Conservation (phyloP, 2,113 vertebrate species). For the Eretmochelys imbricata region DNA sequence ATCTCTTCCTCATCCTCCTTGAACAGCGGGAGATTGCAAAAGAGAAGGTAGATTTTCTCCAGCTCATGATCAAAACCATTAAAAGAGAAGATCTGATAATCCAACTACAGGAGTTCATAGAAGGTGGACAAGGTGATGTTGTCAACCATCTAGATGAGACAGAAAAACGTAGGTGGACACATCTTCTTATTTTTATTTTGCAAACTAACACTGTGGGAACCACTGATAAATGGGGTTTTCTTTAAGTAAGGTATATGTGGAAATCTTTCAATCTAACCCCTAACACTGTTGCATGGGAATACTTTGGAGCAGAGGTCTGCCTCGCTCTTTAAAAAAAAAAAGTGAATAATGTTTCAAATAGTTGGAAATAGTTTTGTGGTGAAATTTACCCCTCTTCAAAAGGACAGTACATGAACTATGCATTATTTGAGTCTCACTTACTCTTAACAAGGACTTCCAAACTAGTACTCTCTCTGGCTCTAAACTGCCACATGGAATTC, state of each 20-base stretch:
- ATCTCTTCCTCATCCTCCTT: constrained; percentile 73
- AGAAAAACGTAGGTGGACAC: constrained; percentile 76
- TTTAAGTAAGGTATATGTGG: not conserved
- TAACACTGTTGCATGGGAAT: not conserved
- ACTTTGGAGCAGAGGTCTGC: not conserved
- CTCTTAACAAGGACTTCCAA: not conserved
- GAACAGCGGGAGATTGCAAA: constrained; percentile 62
- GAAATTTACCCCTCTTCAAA: not conserved
- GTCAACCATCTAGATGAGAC: not conserved
- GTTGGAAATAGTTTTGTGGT: not conserved
- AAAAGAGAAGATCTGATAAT: constrained; percentile 63
- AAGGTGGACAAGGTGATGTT: fast-evolving
- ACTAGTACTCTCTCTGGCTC: not conserved
- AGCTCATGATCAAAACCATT: fast-evolving
- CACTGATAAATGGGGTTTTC: not conserved
- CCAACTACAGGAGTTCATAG: constrained; percentile 25
- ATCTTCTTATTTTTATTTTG: not conserved
- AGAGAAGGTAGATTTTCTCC: not conserved
- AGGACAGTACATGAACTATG: not conserved
- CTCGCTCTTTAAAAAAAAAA: not conserved
- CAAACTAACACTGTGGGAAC: not conserved
- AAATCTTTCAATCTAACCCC: not conserved
- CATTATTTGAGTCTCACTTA: not conserved
- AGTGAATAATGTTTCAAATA: not conserved
- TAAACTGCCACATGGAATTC: not conserved